Base-by-base conservation (phyloP, 1,140 invertebrate genomes). In the Hylaeus anthracinus region DNA sequence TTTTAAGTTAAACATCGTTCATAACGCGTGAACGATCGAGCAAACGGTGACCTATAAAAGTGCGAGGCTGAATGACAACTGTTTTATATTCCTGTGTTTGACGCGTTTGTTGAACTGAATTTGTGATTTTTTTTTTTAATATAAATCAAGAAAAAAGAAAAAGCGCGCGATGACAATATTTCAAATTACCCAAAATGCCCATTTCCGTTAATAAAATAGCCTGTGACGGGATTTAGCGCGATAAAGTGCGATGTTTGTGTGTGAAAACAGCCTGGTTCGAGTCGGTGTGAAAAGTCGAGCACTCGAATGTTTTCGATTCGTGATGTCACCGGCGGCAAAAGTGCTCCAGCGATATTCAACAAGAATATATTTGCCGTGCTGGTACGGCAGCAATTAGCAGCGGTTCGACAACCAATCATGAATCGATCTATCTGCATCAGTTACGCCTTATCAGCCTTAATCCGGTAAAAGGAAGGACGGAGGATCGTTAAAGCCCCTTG, bases 381-480 rank as follows among this genome's bases (percentile, higher is more conserved):
- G 53, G 55, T 53, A 37, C 70, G 14, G 45, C 55, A 43, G 39
- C 69, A 72, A 79, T 79, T 73, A 66, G 71, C 37, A 73, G 53
- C 71, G 43, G 53, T 14, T 56, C 12, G 12, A 9, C 41, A 45
- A 51, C 3, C 79, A 76, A 81, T 81, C 79, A 81, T 69, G 79
- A 67, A 76, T 69, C 72, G 79, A 81, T 81, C 79, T 76, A 69
- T 45, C 64, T 61, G 72, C 79, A 61, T 67, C 72, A 53, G 72
- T 69, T 81, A 69, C 39, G 43, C 56, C 64, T 81, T 75, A 80
- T 75, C 63, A 61, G 72, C 43, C n/a, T 80, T 81, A 81, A 81
- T 76, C 79, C 43, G 55, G 9, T 81, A 55, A 81, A 76, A 81
- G 72, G 79, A 67, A 63, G 72, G 72, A 43, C 10, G 51, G 51